phyloP scores from a whole-genome alignment of 2,113 vertebrate species.

The Sylvia atricapilla region DNA sequence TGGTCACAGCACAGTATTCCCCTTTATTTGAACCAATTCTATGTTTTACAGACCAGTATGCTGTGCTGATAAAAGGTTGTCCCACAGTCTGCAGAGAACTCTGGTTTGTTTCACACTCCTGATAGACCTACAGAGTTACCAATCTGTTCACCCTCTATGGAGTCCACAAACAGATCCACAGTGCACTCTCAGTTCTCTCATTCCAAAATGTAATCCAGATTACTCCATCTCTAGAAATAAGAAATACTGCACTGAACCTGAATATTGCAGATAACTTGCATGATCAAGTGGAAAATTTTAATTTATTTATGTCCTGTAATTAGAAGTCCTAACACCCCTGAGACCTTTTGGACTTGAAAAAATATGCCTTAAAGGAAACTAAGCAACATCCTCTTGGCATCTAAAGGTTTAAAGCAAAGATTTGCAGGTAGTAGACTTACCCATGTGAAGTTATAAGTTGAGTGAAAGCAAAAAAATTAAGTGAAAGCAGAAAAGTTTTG shows the following conservation, averaged over 20 bases:
- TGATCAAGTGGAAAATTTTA: background rate
- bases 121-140: background rate
- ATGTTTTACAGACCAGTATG: background rate
- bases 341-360: background rate
- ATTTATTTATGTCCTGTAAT: background rate
- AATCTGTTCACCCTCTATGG: background rate
- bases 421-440: background rate
- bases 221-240: background rate
- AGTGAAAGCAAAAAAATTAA: background rate
- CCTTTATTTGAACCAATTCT: background rate
- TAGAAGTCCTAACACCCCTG: background rate
- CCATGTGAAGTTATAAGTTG: background rate
- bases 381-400: background rate
- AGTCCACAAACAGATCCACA: background rate
- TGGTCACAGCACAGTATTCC: background rate
- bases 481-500: background rate
- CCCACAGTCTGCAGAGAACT: background rate
- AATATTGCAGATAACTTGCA: background rate
- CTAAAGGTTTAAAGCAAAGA: background rate
- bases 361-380: background rate
- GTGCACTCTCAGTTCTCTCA: background rate
- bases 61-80: background rate
- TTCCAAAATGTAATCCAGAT: background rate
- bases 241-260: background rate
- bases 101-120: background rate